Evolutionary conservation across 2,797 vertebrate species (phyloP).

Genomic region (Anolis apletophallus): DNA sequence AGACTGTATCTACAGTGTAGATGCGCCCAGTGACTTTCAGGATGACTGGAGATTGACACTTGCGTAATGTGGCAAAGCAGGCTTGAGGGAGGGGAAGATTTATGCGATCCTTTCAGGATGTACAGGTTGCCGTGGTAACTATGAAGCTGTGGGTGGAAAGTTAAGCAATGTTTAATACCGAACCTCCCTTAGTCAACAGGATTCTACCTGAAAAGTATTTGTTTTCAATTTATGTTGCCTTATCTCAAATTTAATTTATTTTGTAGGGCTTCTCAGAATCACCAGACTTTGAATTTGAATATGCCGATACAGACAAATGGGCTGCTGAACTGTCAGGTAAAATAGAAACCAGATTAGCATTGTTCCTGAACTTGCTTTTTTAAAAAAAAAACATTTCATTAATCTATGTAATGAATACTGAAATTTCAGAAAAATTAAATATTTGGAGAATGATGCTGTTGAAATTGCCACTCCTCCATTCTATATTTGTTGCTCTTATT

Average conservation of each 20-base stretch:
- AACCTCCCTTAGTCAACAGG: background rate
- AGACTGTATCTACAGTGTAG: no score
- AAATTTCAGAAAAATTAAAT: background rate
- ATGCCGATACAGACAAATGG: constrained; percentile 95
- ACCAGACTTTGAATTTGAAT: constrained; percentile 96
- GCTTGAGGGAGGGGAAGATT: background rate
- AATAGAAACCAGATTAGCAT: background rate
- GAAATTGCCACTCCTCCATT: background rate
- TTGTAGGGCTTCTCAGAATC: constrained; percentile 91
- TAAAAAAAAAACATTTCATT: background rate
- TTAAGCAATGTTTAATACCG: background rate
- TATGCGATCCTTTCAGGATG: background rate
- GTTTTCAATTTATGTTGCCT: background rate
- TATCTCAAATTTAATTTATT: background rate
- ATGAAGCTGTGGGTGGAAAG: background rate
- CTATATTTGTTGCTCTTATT: background rate
- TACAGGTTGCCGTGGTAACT: constrained; percentile 11
- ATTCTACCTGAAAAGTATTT: background rate
- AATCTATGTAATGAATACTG: background rate
- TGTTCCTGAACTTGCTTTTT: background rate
- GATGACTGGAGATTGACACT: no score
- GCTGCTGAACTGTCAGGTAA: constrained; percentile 93
- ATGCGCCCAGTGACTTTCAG: no score
- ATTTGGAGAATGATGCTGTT: background rate
- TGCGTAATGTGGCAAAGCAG: background rate